phyloP scores from a whole-genome alignment of 2,888 invertebrate genomes.

The Ceramica pisi region DNA sequence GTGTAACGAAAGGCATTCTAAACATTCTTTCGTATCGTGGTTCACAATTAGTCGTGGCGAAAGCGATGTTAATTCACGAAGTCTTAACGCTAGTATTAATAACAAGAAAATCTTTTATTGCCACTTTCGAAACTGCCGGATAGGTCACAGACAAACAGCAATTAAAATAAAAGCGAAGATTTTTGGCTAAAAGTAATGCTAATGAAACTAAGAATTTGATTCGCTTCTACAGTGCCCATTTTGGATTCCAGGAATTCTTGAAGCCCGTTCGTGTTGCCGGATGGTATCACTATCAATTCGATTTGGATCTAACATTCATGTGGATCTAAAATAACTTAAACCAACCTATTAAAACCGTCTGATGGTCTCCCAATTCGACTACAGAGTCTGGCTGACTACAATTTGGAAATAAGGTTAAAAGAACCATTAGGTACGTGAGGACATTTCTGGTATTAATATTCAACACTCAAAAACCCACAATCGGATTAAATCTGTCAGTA shows the following conservation, averaged over 20 bases:
- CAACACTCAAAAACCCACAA: not conserved
- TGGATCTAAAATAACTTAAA: not conserved
- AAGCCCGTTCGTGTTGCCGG: not conserved
- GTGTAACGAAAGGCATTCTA: not conserved
- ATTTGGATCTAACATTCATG: slow-evolving; percentile 7
- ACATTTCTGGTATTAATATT: not conserved
- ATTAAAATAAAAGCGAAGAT: slow-evolving; percentile 49
- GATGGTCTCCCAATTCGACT: not conserved
- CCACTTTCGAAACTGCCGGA: slow-evolving; percentile 45
- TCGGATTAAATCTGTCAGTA: not conserved
- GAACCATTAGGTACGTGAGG: too few species aligned
- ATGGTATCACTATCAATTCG: not conserved
- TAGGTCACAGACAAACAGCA: slow-evolving; percentile 32
- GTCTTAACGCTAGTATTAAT: slow-evolving; percentile 34
- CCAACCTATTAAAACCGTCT: not conserved
- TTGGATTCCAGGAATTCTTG: slow-evolving; percentile 9
- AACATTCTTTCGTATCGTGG: slow-evolving; percentile 38
- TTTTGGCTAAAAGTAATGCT: slow-evolving; percentile 8
- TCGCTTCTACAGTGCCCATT: slow-evolving; percentile 22
- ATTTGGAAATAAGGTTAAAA: not conserved
- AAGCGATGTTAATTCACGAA: slow-evolving; percentile 50
- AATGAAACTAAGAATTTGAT: slow-evolving; percentile 44
- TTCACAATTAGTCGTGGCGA: slow-evolving; percentile 48
- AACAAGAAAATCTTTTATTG: slow-evolving; percentile 26
- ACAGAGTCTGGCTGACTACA: not conserved